Percentiles rank a stretch among this genome's conserved stretches.
Evolutionary conservation across 1,140 invertebrate species (phyloP).

Genomic region (Calosoma granatense): DNA sequence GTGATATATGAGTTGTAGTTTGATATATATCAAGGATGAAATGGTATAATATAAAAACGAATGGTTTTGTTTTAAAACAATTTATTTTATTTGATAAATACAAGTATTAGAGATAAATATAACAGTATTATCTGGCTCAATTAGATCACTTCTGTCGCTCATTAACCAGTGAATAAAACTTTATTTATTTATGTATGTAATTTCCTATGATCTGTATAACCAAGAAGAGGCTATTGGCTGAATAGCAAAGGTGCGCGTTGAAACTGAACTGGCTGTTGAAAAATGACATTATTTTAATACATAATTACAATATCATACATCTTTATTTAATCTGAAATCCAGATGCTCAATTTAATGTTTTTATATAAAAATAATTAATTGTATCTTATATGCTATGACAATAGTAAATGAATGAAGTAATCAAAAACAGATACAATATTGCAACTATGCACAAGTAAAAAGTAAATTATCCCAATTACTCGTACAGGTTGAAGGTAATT

Average conservation of each 20-base stretch:
- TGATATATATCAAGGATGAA: too few species aligned
- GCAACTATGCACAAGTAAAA: too few species aligned
- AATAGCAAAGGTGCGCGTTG: not conserved
- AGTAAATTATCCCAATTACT: too few species aligned
- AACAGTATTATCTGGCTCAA: not conserved
- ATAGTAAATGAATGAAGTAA: not conserved
- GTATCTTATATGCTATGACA: not conserved
- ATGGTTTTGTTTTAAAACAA: conserved; percentile 3
- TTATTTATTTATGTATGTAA: not conserved
- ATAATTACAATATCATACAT: not conserved
- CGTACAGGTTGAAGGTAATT: too few species aligned
- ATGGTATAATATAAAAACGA: too few species aligned
- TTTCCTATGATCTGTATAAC: not conserved
- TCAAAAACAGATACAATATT: too few species aligned
- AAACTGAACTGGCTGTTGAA: not conserved
- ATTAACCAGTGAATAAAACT: not conserved
- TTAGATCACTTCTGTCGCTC: conserved; percentile 2
- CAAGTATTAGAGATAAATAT: conserved; percentile 1
- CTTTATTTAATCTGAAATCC: not conserved
- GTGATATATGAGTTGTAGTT: too few species aligned
- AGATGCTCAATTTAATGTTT: not conserved
- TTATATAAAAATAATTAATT: not conserved
- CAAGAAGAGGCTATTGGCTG: not conserved
- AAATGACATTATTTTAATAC: not conserved
- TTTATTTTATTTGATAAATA: conserved; percentile 3